These are phyloP conservation scores for Acanthosepion lycidas DNA, from an alignment of 2,888 invertebrate genomes.

Conservation along the genomic window DNA sequence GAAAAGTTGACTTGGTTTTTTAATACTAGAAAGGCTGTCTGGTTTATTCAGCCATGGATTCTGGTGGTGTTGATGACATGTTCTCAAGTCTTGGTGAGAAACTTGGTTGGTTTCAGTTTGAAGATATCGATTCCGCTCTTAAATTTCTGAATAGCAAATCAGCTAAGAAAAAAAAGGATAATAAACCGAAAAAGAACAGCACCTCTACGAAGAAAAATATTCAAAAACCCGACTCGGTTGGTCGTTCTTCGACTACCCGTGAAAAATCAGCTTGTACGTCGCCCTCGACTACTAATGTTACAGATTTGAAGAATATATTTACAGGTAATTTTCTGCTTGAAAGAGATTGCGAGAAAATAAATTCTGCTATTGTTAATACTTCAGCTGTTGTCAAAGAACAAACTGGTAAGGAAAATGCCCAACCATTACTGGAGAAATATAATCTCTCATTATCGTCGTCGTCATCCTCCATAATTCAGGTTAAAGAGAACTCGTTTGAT, in stretches of 20 bases:
- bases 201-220: background rate
- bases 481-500: background rate
- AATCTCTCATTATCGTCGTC: background rate
- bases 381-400: background rate
- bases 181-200: background rate
- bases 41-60: background rate
- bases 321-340: background rate
- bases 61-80: constrained; percentile 56
- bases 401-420: no score
- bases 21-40: background rate
- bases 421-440: background rate
- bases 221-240: background rate
- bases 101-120: constrained; percentile 62
- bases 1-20: background rate
- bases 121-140: constrained; percentile 56
- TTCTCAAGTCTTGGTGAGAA: constrained; percentile 61
- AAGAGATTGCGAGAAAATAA: background rate
- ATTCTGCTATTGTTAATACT: background rate
- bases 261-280: background rate
- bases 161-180: background rate
- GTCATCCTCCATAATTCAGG: background rate
- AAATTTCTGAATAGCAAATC: constrained; percentile 51
- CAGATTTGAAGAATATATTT: background rate
- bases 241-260: no score
- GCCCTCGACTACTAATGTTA: background rate